Base-by-base conservation (phyloP, 2,888 invertebrate genomes). In the Volucella zonaria region DNA sequence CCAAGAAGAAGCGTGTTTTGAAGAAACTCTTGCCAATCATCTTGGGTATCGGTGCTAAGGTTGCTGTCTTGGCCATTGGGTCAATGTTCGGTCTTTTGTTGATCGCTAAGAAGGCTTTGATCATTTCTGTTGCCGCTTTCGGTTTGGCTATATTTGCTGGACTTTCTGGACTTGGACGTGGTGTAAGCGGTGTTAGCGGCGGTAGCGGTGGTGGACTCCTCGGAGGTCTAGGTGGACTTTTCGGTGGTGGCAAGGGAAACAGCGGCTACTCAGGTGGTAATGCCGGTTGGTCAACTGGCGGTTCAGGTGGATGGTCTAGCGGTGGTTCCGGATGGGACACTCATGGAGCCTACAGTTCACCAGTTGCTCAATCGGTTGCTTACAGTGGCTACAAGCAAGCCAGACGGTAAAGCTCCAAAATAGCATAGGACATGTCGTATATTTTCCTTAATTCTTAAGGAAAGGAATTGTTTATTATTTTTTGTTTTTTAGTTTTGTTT, bases 61-160 rank as follows among this genome's bases (percentile, higher is more conserved):
- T 94, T 85, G 93, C 93, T 56, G 91, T 93, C 2, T 90, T 94
- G 75, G 92, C 92, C 49, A 92, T 93, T 56, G 91, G 94, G 66
- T 92, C 93, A 31, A 93, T 94, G 90, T 92, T 94, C 89, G 93
- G 92, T 62, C 92, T 94, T 86, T 93, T 93, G 58, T 90, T 94
- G 83, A 90, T 95, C 88, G 94, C 95, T 87, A 94, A 95, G 92
- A 94, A 95, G 89, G 95, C 95, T 67, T 91, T 94, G 87, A 89
- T 94, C 86, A 93, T 93, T 1, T 93, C 94, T 8, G 89, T 94
- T 74, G 91, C 94, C 85, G 94, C 95, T 3, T 92, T 95, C 87
- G 93, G 93, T 88, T 91, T 95, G 88, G 94, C 94, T 23, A 92
- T 93, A 67, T 93, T 94, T 90, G 92, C 90, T 59, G 91, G 91